These are phyloP conservation scores for Lottia scabra DNA, from an alignment of 2,888 invertebrate species.

Conservation along the genomic window DNA sequence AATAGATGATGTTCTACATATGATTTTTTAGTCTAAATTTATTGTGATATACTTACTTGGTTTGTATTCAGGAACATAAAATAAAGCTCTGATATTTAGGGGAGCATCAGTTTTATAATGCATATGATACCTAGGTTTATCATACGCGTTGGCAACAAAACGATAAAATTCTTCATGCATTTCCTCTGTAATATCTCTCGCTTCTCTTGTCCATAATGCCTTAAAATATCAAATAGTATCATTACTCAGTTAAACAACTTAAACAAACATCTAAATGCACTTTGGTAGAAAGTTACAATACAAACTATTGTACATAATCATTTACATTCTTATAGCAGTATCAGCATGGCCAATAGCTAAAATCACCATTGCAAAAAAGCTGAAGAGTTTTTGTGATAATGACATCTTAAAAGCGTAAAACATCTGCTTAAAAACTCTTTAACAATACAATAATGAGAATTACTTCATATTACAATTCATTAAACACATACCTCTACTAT, in stretches of 20 bases:
- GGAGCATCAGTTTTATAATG: slow-evolving; percentile 96
- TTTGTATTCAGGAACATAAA: slow-evolving; percentile 94
- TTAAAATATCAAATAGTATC: slow-evolving; percentile 61
- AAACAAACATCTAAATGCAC: background rate
- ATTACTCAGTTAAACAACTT: background rate
- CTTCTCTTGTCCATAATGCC: slow-evolving; percentile 93
- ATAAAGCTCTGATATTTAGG: slow-evolving; percentile 86
- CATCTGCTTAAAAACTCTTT: no score
- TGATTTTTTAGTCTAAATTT: no score
- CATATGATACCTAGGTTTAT: slow-evolving; percentile 87
- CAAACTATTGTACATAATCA: no score
- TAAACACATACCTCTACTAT: slow-evolving; percentile 84
- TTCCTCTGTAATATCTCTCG: slow-evolving; percentile 85
- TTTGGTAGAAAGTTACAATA: no score
- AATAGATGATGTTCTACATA: no score
- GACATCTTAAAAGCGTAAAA: no score
- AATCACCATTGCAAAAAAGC: no score
- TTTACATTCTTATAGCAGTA: no score
- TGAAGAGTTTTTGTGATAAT: no score
- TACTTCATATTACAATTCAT: no score
- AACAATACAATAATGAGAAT: no score
- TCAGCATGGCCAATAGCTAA: no score
- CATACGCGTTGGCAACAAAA: slow-evolving; percentile 86
- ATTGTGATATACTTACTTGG: slow-evolving; percentile 73
- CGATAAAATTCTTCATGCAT: slow-evolving; percentile 95